A percentile compares a stretch with the other conserved stretches of the same genome.
Conservation (phyloP, 2,888 invertebrate species). For the Hemaris fuciformis region DNA sequence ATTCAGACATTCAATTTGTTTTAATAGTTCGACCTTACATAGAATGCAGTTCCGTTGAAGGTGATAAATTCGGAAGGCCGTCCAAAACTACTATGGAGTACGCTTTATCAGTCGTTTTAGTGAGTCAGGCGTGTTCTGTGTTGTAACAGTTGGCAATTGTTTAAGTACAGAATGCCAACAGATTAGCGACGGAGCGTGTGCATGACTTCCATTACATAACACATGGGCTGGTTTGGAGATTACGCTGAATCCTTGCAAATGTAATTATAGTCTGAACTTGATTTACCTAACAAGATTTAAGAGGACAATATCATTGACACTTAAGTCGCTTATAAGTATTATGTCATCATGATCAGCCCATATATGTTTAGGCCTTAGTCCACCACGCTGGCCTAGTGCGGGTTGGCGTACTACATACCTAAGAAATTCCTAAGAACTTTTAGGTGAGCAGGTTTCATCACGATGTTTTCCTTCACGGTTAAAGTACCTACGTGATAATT, state of each 20-base stretch:
- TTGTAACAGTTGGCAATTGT: slow-evolving; percentile 13
- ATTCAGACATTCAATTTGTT: background rate
- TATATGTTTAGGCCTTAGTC: no score
- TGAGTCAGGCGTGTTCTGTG: slow-evolving; percentile 6
- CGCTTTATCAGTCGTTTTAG: background rate
- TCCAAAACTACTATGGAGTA: background rate
- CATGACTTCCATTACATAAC: slow-evolving; percentile 8
- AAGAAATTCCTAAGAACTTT: no score
- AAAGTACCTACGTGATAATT: no score
- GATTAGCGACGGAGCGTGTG: background rate
- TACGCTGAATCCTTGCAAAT: background rate
- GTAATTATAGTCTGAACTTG: background rate
- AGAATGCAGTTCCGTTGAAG: no score
- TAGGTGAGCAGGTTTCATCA: no score
- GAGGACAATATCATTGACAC: background rate
- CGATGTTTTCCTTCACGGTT: no score
- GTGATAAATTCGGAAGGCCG: background rate
- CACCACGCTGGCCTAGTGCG: no score
- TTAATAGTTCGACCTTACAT: background rate
- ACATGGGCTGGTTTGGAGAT: background rate
- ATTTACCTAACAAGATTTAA: background rate
- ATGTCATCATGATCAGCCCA: no score
- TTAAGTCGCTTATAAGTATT: background rate
- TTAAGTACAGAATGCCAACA: slow-evolving; percentile 11
- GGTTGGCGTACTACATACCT: no score